Base-by-base conservation (phyloP, 2,113 vertebrate species). In the Melospiza melodia region DNA sequence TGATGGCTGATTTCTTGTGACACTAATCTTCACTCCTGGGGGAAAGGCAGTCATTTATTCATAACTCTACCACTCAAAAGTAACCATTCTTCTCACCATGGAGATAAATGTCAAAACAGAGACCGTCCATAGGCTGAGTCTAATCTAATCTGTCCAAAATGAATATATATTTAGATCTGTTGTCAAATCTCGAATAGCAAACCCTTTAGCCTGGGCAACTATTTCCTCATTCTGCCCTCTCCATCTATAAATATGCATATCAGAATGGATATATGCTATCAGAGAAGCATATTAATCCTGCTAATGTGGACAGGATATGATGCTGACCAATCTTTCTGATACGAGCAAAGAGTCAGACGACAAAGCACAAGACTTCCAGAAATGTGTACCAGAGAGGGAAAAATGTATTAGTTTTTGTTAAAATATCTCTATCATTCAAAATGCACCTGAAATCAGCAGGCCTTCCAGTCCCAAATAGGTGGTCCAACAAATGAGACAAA, bases 31-130 rank as follows among this genome's bases (percentile, higher is more conserved):
- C 90, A 54, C 80, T 96, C 90, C 88, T 92, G 69, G 85, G 73
- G 69, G 69, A 90, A 94, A 94, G 80, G 16, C 88, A 94, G 83
- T 93, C 90, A 95, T 92, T 96, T 92, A 95, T 92, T 96, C 88
- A 75, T 92, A 91, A 93, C 86, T 88, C 35, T 43, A 84, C 65
- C 48, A 58, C 80, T 94, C 92, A 94, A 89, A 95, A 95, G 90
- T 88, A 94, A 89, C 90, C 79, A 93, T 88, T 92, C 93, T 96
- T 95, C 92, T 92, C 90, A 90, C 92, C 80, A 90, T 73, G 84
- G 84, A 92, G 80, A 94, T 66, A 90, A 93, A 97, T 76, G 95
- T 96, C 95, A 94, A 95, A 95, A 93, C 90, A 96, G 90, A 94
- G 73, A 86, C 58, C 90, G 92, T 73, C 84, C 76, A 95, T 93